phyloP scores from a whole-genome alignment of 1,140 invertebrate species.

The Drosophila saltans region DNA sequence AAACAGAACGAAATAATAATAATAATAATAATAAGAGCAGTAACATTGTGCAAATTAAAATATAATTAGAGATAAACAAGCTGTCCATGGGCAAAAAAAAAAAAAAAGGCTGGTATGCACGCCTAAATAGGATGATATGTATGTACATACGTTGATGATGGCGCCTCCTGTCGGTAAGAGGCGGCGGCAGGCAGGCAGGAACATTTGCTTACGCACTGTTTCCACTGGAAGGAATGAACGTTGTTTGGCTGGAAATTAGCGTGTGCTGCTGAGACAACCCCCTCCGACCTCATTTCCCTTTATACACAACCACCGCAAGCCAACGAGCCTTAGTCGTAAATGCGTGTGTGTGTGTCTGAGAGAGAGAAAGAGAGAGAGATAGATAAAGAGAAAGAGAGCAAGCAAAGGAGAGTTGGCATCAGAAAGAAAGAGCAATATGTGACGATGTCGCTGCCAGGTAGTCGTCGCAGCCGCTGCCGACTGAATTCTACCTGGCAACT shows the following conservation, averaged over 20 bases:
- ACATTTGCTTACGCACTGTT: constrained; percentile 59
- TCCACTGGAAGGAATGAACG: constrained; percentile 66
- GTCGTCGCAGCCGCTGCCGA: neutral
- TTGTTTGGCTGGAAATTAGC: constrained; percentile 63
- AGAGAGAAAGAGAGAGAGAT: constrained; percentile 8
- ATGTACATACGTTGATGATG: constrained; percentile 18
- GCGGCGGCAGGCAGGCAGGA: constrained; percentile 29
- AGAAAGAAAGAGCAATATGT: constrained; percentile 22
- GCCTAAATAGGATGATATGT: no score
- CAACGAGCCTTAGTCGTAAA: constrained; percentile 6
- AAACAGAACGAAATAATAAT: constrained; percentile 39
- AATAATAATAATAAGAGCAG: constrained; percentile 30
- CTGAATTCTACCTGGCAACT: constrained; percentile 39
- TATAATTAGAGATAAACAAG: constrained; percentile 82
- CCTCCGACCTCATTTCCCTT: neutral
- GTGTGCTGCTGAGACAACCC: constrained; percentile 15
- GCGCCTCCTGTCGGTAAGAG: constrained; percentile 57
- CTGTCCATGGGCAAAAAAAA: neutral
- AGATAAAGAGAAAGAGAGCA: neutral
- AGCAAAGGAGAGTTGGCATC: neutral
- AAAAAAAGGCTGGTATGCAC: neutral
- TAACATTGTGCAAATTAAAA: constrained; percentile 75
- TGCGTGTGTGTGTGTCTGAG: constrained; percentile 21
- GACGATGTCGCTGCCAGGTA: constrained; percentile 22
- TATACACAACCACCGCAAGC: constrained; percentile 6